Evolutionary conservation across 2,888 invertebrate species (phyloP), one percentile per base, ranked within the genome.

Genomic region (Archips crataeganus): DNA sequence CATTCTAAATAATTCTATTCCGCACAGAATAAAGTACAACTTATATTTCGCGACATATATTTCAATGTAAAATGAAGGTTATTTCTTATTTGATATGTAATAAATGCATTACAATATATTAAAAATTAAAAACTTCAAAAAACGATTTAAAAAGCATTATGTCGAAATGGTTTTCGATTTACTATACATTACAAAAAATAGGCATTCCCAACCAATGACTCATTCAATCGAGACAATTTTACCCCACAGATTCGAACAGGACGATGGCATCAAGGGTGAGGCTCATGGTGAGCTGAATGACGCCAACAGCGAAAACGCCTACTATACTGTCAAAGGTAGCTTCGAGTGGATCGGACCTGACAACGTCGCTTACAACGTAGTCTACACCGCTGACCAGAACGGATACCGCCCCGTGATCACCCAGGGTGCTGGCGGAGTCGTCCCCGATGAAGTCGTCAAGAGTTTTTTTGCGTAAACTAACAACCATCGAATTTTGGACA

Each of bases 311-410:
- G 94, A 95, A 65, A 84, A 94, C 39, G 94, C 95, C 78, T 85
- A 87, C 15, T 78, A 95, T 60, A 83, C 83, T 0, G 94, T 95
- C 3, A 82, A 77, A 11, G 95, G 95, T 15, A 83, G 83, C 34
- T 95, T 82, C 87, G 86, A 92, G n/a, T 95, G 91, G 84, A 79
- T 92, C 2, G 95, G 87, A 8, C 92, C 93, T 13, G 92, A 95
- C 23, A 57, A 57, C 36, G 57, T 64, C 15, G 1, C 39, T 15
- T 70, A 70, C 70, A 54, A 39, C 34, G 34, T 0, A 3, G 34
- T 8, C 8, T 70, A 62, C 32, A 32, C 13, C 1, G 70, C 62
- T 9, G 70, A 62, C 32, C 62, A 70, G 42, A 70, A 42, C 39
- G 62, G 70, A 5, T 62, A 62, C 70, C 62, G 23, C 2, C 51